Base-by-base conservation (phyloP, 37 sponge, comb jelly and placozoan species). In the Geodia barretti region DNA sequence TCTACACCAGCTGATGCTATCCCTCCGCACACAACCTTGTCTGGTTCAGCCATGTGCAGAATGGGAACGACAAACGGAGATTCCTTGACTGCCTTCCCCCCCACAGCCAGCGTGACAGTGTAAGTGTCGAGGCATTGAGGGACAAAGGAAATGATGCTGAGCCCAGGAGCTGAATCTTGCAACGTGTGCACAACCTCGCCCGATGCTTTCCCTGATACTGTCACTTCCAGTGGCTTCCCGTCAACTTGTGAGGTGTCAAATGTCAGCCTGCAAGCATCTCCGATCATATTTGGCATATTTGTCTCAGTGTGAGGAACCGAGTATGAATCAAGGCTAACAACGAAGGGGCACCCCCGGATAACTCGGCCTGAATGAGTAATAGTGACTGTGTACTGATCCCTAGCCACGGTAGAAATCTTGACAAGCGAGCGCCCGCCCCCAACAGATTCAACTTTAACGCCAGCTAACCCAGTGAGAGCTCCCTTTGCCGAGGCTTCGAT, bases 261-360 rank as follows among this genome's bases (percentile, higher is more conserved):
- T 30, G 37, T 34, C n/a, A 84, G 58, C n/a, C 30, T 17, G 24
- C 80, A 70, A 19, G 73, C 43, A 26, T 61, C 32, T 0, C 21
- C 41, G 1, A n/a, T 34, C 63, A 73, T 59, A 7, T 68, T 23
- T 29, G 60, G 68, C 29, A 32, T 11, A 25, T 29, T 34, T 8
- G 70, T 87, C 34, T 60, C 43, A 1, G 60, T 23, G 25, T 75
- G 70, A 31, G 35, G 33, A 17, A 87, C 87, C 39, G 43, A 47
- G 11, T 64, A 28, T 21, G 87, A 42, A 68, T 74, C 63, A 11
- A 87, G 69, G 70, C 75, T 80, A 34, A 89, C 64, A 4, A 58
- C 66, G 74, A 92, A 92, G 2, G 93, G 93, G 43, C 79, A 79
- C 11, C 93, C 93, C 19, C 75, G 38, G 1, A 92, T 76, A 64